phyloP scores from a whole-genome alignment of 2,113 vertebrate species.

The Stercorarius parasiticus region DNA sequence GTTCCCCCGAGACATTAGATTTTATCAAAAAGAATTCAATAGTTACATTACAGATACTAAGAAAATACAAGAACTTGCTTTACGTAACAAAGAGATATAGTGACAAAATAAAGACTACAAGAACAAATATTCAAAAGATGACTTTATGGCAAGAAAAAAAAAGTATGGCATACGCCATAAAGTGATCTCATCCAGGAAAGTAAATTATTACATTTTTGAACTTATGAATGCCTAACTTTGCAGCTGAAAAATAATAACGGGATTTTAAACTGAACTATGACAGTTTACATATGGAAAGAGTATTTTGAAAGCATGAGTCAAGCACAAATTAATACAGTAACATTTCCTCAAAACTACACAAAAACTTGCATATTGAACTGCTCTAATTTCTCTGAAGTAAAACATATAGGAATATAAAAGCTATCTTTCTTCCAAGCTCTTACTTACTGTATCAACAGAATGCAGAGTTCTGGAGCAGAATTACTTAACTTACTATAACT shows the following conservation, averaged over 20 bases:
- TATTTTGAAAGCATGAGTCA: background rate
- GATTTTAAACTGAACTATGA: background rate
- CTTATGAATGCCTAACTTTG: background rate
- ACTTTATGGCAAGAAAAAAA: background rate
- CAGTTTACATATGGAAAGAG: background rate
- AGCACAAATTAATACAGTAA: background rate
- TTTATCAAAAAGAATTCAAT: background rate
- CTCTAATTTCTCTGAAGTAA: background rate
- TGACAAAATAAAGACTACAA: background rate
- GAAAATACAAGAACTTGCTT: background rate
- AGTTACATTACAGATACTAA: background rate
- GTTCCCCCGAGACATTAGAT: background rate
- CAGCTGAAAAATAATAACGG: background rate
- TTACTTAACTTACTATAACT: background rate
- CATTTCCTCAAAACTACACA: background rate
- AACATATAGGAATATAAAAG: background rate
- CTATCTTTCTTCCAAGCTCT: background rate
- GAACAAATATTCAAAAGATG: background rate
- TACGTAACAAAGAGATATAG: background rate
- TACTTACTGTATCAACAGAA: background rate
- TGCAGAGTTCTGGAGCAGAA: background rate
- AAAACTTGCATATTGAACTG: background rate
- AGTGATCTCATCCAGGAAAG: background rate
- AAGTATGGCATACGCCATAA: background rate
- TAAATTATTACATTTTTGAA: background rate